Conservation (phyloP, 2,797 vertebrate genomes). For the Muraenolepis orangiensis region DNA sequence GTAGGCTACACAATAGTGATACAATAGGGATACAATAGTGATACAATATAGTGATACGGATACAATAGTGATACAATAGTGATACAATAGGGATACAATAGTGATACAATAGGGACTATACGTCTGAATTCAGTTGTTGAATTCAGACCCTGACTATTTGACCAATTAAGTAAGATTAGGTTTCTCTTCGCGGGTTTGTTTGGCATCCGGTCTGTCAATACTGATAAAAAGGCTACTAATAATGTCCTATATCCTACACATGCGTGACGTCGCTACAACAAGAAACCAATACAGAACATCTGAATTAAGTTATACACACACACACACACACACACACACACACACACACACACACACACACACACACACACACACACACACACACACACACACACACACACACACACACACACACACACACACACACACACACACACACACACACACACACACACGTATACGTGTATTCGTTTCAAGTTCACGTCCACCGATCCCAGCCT, state of each 20-base stretch:
- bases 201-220: too few species aligned
- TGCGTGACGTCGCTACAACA: background rate
- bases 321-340: background rate
- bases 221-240: background rate
- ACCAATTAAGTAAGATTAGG: too few species aligned
- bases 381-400: background rate
- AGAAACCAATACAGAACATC: background rate
- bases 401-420: background rate
- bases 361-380: background rate
- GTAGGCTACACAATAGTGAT: too few species aligned
- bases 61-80: too few species aligned
- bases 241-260: background rate
- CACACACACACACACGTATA: background rate
- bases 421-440: background rate
- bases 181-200: too few species aligned
- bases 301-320: too few species aligned
- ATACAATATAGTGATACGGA: too few species aligned
- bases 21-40: too few species aligned
- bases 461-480: constrained; percentile 69
- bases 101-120: too few species aligned
- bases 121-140: too few species aligned
- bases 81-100: too few species aligned
- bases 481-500: constrained; percentile 62
- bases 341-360: background rate
- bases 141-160: too few species aligned